Percentiles rank a stretch among this genome's conserved stretches.
phyloP scores from a whole-genome alignment of 1,140 invertebrate genomes.

The Aradophagus sp. region DNA sequence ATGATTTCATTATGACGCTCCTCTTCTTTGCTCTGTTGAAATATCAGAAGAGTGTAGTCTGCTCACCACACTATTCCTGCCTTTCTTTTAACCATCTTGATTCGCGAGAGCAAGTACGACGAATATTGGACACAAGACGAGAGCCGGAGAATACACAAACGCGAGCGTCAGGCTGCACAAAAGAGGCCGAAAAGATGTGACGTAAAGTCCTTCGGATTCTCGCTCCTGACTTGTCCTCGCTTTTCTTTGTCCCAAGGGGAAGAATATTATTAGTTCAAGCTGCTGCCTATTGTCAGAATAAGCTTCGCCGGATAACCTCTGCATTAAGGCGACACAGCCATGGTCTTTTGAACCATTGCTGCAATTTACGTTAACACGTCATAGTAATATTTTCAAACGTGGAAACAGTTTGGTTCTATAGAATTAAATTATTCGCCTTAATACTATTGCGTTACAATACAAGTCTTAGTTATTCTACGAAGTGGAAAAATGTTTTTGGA shows the following conservation, averaged over 20 bases:
- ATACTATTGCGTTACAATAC: too few relatives aligned
- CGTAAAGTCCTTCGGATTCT: conserved; percentile 28
- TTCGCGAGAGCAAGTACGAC: conserved; percentile 34
- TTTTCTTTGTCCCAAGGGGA: conserved; percentile 51
- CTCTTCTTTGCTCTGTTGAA: conserved; percentile 71
- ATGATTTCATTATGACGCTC: conserved; percentile 74
- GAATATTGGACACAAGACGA: conserved; percentile 31
- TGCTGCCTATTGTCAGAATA: conserved; percentile 69
- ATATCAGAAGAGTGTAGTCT: conserved; percentile 72
- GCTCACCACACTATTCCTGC: conserved; percentile 57
- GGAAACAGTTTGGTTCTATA: too few relatives aligned
- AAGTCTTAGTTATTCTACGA: too few relatives aligned
- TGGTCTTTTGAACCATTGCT: conserved; percentile 23
- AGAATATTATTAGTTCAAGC: conserved; percentile 73
- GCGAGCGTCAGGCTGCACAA: conserved; percentile 18
- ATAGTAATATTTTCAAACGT: too few relatives aligned
- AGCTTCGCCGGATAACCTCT: conserved; percentile 51
- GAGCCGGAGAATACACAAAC: conserved; percentile 29
- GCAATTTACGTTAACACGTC: conserved; percentile 26
- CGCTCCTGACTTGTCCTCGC: conserved; percentile 10
- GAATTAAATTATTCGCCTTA: too few relatives aligned
- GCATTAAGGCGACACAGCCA: conserved; percentile 30
- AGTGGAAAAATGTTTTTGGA: too few relatives aligned
- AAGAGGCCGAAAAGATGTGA: conserved; percentile 47
- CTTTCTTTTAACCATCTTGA: conserved; percentile 36